Evolutionary conservation across 2,797 vertebrate species (phyloP).

Genomic region (Gouania willdenowi): DNA sequence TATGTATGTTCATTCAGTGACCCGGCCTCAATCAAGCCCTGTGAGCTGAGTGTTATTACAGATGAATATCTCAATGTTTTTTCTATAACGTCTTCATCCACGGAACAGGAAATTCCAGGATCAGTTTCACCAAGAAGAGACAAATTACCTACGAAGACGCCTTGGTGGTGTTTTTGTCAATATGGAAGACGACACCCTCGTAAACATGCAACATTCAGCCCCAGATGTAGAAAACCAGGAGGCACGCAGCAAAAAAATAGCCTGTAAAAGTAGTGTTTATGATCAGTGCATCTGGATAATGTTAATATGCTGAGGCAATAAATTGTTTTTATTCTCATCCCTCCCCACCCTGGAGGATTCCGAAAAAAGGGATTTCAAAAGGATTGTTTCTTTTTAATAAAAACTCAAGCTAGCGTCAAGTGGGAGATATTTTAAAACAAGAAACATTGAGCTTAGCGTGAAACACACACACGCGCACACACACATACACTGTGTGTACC

Average conservation of each 20-base stretch:
- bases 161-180: constrained; percentile 16
- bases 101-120: neutral
- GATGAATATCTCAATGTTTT: constrained; percentile 13
- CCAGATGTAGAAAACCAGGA: constrained; percentile 23
- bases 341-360: constrained; percentile 40
- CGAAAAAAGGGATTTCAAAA: constrained; percentile 43
- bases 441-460: constrained; percentile 41
- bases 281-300: constrained; percentile 50
- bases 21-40: constrained; percentile 44
- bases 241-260: constrained; percentile 43
- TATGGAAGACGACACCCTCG: constrained; percentile 19
- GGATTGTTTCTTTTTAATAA: constrained; percentile 58
- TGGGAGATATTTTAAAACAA: constrained; percentile 54
- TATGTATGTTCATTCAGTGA: constrained; percentile 36
- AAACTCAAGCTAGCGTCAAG: constrained; percentile 45
- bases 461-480: constrained; percentile 47
- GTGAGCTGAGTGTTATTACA: constrained; percentile 23
- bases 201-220: constrained; percentile 24
- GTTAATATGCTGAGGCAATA: constrained; percentile 55
- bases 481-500: too few relatives aligned
- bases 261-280: constrained; percentile 30
- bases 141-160: constrained; percentile 14
- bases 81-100: neutral
- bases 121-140: constrained; percentile 16
- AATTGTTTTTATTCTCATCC: constrained; percentile 32